These are phyloP conservation scores for Dicycla oo DNA, from an alignment of 2,888 invertebrate species.

Conservation along the genomic window DNA sequence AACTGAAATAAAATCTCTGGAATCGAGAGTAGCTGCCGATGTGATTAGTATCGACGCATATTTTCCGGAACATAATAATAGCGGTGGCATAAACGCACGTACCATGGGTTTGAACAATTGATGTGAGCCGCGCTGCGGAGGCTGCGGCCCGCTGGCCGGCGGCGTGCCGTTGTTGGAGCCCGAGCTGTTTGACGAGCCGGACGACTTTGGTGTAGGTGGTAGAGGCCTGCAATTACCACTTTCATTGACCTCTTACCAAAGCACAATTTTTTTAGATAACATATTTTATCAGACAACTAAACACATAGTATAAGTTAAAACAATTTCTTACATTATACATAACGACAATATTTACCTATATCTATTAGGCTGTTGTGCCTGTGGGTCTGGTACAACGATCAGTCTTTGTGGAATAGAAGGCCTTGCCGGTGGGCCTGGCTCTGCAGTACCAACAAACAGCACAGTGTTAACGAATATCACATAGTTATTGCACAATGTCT, in stretches of 20 bases:
- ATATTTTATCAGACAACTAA: background rate
- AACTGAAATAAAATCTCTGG: background rate
- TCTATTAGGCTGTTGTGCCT: constrained; percentile 93
- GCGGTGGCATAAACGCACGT: constrained; percentile 36
- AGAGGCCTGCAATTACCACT: constrained; percentile 91
- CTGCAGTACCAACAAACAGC: constrained; percentile 83
- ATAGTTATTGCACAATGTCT: constrained; percentile 57
- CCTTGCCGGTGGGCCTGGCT: constrained; percentile 96
- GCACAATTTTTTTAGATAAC: background rate
- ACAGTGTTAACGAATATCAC: constrained; percentile 52
- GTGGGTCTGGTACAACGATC: constrained; percentile 97
- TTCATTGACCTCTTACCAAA: background rate
- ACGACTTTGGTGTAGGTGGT: constrained; percentile 95
- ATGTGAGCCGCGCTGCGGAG: constrained; percentile 95
- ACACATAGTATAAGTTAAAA: constrained; percentile 14
- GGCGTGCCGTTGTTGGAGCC: constrained; percentile 90
- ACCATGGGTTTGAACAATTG: constrained; percentile 97
- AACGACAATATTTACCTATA: constrained; percentile 83
- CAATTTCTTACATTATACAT: constrained; percentile 14
- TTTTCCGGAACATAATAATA: constrained; percentile 35
- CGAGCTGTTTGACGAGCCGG: constrained; percentile 91
- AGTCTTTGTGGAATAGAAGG: constrained; percentile 97
- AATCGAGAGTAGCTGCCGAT: constrained; percentile 7
- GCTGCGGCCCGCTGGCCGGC: constrained; percentile 90
- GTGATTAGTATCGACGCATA: constrained; percentile 27